A percentile compares a stretch with the other conserved stretches of the same genome.
Evolutionary conservation across 2,888 invertebrate species (phyloP).

Genomic region (Artemia sinica): DNA sequence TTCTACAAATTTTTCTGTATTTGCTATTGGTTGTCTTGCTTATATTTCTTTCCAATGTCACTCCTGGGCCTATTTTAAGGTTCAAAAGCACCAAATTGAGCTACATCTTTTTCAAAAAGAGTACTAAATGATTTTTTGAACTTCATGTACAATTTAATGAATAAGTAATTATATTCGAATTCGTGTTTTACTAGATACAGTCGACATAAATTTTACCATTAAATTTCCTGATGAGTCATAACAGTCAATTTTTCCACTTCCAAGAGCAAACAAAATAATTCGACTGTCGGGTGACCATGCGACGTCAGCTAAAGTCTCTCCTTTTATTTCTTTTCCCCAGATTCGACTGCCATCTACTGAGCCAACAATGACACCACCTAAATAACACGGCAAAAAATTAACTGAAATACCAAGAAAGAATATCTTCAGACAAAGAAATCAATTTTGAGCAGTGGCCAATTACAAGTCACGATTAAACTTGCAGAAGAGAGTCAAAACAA

Average conservation of each 20-base stretch:
- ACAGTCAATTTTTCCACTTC: conserved; percentile 77
- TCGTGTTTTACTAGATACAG: background rate
- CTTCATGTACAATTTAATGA: conserved; percentile 1
- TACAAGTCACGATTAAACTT: no score
- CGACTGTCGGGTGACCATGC: conserved; percentile 95
- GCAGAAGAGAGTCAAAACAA: no score
- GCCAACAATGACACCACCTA: conserved; percentile 79
- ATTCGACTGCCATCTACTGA: conserved; percentile 94
- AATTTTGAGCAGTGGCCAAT: no score
- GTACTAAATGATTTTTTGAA: background rate
- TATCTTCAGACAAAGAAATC: no score
- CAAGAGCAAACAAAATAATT: conserved; percentile 68
- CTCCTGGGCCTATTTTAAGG: no score
- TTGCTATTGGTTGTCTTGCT: no score
- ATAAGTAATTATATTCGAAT: conserved; percentile 11
- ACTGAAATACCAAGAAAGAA: no score
- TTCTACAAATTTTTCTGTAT: no score
- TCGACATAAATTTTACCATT: conserved; percentile 33
- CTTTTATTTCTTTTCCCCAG: conserved; percentile 93
- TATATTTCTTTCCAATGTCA: no score
- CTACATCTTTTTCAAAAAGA: conserved; percentile 13
- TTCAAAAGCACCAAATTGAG: background rate
- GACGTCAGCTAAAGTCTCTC: conserved; percentile 58
- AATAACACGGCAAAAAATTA: background rate
- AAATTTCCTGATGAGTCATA: conserved; percentile 77